A percentile compares a stretch with the other conserved stretches of the same genome.
Evolutionary conservation across 1,140 invertebrate species (phyloP).

Genomic region (Bombus haemorrhoidalis): DNA sequence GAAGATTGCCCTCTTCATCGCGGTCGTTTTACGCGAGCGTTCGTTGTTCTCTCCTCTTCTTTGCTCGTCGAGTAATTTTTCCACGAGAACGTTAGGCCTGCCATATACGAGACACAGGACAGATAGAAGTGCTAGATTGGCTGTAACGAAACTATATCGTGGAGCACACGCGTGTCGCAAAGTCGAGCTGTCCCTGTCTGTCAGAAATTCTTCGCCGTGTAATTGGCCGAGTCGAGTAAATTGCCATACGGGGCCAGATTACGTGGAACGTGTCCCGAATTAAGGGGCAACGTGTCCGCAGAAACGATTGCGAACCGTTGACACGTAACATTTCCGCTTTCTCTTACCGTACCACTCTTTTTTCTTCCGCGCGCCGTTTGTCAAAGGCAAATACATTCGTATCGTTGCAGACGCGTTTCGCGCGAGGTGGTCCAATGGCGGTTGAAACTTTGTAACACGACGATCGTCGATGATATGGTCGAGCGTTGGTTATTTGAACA

Average conservation of each 20-base stretch:
- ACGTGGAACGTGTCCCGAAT: constrained; percentile 56
- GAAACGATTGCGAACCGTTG: neutral
- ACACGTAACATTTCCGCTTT: neutral
- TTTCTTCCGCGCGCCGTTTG: neutral
- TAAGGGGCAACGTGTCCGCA: constrained; percentile 39
- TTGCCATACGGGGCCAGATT: constrained; percentile 69
- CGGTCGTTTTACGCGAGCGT: neutral
- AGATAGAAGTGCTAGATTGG: constrained; percentile 55
- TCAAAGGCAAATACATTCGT: neutral
- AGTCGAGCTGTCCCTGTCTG: neutral
- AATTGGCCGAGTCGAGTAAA: constrained; percentile 64
- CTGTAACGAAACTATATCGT: constrained; percentile 57
- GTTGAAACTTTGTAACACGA: neutral
- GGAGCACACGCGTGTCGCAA: constrained; percentile 14
- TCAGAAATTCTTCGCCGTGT: constrained; percentile 68
- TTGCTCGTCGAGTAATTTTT: constrained; percentile 26
- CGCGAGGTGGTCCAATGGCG: no score
- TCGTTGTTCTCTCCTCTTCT: neutral
- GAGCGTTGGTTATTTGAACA: constrained; percentile 16
- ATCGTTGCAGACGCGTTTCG: neutral
- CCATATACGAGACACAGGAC: neutral
- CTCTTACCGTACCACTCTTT: neutral
- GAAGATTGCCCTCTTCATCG: neutral
- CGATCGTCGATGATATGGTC: no score
- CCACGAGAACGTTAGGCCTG: neutral